Evolutionary conservation across 2,797 vertebrate species (phyloP).

Genomic region (Agapornis canus): DNA sequence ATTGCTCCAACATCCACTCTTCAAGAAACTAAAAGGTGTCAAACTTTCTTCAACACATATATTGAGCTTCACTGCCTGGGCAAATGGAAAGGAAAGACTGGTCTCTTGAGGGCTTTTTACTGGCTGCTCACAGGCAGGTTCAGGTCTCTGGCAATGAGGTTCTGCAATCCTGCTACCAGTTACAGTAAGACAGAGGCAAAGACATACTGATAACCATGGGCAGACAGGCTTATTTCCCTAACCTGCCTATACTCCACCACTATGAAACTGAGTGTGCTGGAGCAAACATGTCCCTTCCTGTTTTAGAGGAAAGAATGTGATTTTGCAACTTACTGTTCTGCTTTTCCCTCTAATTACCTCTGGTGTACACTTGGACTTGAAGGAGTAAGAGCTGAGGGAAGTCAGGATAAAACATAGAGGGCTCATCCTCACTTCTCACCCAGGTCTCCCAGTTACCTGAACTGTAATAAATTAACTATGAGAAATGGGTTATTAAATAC

Average conservation of each 20-base stretch:
- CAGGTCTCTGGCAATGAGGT: neutral
- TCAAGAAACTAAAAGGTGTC: slow-evolving; percentile 52
- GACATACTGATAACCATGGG: neutral
- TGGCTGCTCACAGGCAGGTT: neutral
- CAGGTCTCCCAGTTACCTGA: neutral
- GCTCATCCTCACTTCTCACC: neutral
- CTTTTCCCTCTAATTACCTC: neutral
- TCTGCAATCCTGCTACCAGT: neutral
- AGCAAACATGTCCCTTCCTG: slow-evolving; percentile 19
- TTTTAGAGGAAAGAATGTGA: slow-evolving; percentile 7
- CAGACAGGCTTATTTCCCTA: neutral
- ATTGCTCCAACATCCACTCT: neutral
- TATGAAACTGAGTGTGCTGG: neutral
- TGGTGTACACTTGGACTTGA: neutral
- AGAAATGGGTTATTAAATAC: neutral
- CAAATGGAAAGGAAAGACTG: neutral
- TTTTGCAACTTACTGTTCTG: neutral
- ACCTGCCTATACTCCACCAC: neutral
- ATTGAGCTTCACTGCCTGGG: neutral
- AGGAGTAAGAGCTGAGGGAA: neutral
- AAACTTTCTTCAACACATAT: slow-evolving; percentile 4
- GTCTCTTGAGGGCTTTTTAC: neutral
- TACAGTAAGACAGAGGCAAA: neutral
- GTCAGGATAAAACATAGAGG: accelerated
- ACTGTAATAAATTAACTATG: neutral